Percentiles rank a stretch among this genome's conserved stretches.
Evolutionary conservation across 2,113 vertebrate genomes (phyloP).

Genomic region (Phocoena phocoena): DNA sequence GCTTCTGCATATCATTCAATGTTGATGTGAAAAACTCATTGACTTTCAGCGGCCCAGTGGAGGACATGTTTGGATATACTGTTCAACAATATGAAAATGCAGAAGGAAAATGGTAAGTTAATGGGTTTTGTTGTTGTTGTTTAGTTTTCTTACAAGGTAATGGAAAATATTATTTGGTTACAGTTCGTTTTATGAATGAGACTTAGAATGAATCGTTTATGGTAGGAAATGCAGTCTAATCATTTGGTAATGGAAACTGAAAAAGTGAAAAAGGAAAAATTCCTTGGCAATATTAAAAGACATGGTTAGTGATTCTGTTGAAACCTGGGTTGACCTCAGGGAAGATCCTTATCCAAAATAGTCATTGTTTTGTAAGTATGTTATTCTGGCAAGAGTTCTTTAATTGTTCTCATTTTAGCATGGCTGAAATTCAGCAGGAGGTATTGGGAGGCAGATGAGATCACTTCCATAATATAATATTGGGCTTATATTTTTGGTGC

Average conservation of each 20-base stretch:
- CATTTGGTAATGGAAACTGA: slow-evolving; percentile 13
- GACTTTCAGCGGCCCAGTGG: slow-evolving; percentile 93
- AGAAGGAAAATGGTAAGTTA: slow-evolving; percentile 96
- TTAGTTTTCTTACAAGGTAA: not conserved
- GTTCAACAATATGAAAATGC: slow-evolving; percentile 98
- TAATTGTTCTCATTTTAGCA: not conserved
- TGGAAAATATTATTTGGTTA: not conserved
- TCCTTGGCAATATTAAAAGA: not conserved
- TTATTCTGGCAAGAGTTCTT: not conserved
- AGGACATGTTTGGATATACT: slow-evolving; percentile 97
- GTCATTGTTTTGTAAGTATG: not conserved
- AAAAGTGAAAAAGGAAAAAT: not conserved
- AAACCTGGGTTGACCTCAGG: not conserved
- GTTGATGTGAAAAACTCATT: slow-evolving; percentile 95
- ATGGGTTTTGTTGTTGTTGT: not conserved
- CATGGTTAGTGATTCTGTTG: slow-evolving; percentile 7
- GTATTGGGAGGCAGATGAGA: not conserved
- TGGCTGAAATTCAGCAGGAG: not conserved
- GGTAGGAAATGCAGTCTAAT: not conserved
- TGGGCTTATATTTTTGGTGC: not conserved
- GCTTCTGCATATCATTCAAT: slow-evolving; percentile 87
- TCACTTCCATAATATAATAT: not conserved
- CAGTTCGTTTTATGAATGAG: slow-evolving; percentile 4
- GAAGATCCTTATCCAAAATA: not conserved
- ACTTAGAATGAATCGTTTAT: slow-evolving; percentile 1